A percentile compares a stretch with the other conserved stretches of the same genome.
Conservation (phyloP, 1,140 invertebrate genomes). For the Diprion similis region DNA sequence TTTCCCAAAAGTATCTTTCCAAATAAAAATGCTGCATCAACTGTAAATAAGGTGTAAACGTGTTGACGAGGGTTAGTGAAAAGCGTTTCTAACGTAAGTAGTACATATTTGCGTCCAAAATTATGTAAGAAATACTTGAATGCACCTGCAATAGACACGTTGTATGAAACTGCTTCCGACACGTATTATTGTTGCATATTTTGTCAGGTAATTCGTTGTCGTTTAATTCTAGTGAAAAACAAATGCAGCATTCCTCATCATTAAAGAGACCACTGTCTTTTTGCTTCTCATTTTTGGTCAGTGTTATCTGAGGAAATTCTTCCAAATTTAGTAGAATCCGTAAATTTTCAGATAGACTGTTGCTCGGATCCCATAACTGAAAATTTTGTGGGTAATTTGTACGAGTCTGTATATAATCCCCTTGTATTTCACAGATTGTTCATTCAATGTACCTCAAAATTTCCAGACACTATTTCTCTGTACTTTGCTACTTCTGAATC, state of each 20-base stretch:
- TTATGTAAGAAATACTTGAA: background rate
- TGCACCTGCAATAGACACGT: constrained; percentile 49
- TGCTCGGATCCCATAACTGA: constrained; percentile 49
- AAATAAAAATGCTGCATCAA: background rate
- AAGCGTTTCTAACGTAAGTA: too few species aligned
- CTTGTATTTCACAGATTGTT: background rate
- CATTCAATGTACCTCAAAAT: constrained; percentile 31
- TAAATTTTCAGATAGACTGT: constrained; percentile 47
- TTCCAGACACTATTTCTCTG: constrained; percentile 39
- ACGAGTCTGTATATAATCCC: background rate
- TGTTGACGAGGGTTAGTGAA: too few species aligned
- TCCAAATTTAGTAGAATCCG: constrained; percentile 42
- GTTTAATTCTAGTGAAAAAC: constrained; percentile 48
- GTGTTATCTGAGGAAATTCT: constrained; percentile 42
- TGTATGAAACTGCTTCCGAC: constrained; percentile 51
- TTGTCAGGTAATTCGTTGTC: constrained; percentile 43
- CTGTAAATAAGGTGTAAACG: too few species aligned
- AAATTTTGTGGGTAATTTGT: constrained; percentile 19
- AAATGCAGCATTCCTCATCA: constrained; percentile 58
- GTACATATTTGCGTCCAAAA: too few species aligned
- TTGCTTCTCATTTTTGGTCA: constrained; percentile 18
- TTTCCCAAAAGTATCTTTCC: background rate
- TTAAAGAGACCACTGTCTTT: constrained; percentile 36
- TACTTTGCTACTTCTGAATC: constrained; percentile 44
- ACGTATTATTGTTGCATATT: constrained; percentile 54